Base-by-base conservation (phyloP, 2,888 invertebrate species). In the Ptilodon capucinus region DNA sequence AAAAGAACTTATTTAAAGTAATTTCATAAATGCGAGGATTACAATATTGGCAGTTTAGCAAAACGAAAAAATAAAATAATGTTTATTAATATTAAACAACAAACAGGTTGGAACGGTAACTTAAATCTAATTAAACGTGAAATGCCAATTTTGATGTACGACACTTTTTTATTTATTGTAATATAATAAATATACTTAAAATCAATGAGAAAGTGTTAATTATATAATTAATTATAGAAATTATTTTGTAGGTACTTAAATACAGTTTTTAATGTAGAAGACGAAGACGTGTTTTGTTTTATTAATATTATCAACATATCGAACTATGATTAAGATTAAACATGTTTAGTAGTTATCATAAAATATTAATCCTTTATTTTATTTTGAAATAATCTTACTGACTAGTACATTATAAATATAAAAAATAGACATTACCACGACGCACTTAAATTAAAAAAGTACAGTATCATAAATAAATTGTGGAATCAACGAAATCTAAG, bases 61-160 rank as follows among this genome's bases (percentile, higher is more conserved):
- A 57, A 65, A 68, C 67, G 66, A 57, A 60, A 61, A 65, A 59
- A 61, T 70, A 71, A 67, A 72, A 62, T 62, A 46, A 57, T 57
- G 60, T 56, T 62, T 68, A 68, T 55, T 58, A 61, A 44, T 46
- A 53, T 30, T 44, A 65, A 71, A 65, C 64, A 67, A 68, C 52
- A 65, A 75, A 76, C 66, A 74, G 60, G 70, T 70, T 81, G 80
- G 79, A 85, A 86, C 77, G 75, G 78, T 67, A 65, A 64, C 68
- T 71, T 75, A 72, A 69, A 74, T 66, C 71, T 77, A 69, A 67
- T 65, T 69, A 73, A 63, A 75, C 65, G 74, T 71, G 68, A 88
- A 88, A 88, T 89, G 88, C 88, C 87, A 88, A 89, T 80, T 71
- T 78, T 66, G 72, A 77, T 74, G 88, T 89, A 89, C 88, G 88